Percentiles rank a stretch among this genome's conserved stretches.
Conservation (phyloP, 2,113 vertebrate species). For the Dipodomys stephensi region DNA sequence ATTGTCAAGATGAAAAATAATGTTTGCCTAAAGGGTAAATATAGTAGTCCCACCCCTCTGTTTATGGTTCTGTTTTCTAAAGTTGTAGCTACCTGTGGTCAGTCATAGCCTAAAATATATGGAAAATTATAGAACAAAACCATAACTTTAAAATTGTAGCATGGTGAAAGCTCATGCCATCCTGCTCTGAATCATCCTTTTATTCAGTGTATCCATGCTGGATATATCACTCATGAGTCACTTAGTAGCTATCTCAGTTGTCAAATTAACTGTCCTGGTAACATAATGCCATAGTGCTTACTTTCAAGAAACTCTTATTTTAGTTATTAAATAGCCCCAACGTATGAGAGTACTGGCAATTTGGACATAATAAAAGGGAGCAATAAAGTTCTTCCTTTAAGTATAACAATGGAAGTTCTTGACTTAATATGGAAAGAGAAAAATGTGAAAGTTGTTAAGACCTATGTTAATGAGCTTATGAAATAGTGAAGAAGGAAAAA, state of each 20-base stretch:
- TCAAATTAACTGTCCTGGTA: neutral
- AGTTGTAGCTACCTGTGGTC: neutral
- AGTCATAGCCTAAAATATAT: neutral
- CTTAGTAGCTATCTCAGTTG: neutral
- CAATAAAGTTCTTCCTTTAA: neutral
- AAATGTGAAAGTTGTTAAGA: neutral
- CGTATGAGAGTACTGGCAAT: neutral
- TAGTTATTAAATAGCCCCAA: neutral
- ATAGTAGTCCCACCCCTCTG: neutral
- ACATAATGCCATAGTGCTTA: neutral
- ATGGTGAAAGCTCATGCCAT: neutral
- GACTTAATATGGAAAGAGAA: neutral
- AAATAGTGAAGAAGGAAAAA: neutral
- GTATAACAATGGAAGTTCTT: neutral
- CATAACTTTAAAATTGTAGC: neutral
- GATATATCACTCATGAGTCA: neutral
- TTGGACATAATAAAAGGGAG: neutral
- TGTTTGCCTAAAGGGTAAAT: neutral
- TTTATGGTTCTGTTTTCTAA: neutral
- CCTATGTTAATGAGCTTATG: neutral
- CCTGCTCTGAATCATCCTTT: neutral
- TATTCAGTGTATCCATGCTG: no score
- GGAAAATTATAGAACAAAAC: neutral
- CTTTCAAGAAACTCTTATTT: neutral
- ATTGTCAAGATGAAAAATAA: constrained; percentile 17